Percentiles rank a stretch among this genome's conserved stretches.
phyloP scores from a whole-genome alignment of 2,113 vertebrate species.

The Thymallus thymallus region DNA sequence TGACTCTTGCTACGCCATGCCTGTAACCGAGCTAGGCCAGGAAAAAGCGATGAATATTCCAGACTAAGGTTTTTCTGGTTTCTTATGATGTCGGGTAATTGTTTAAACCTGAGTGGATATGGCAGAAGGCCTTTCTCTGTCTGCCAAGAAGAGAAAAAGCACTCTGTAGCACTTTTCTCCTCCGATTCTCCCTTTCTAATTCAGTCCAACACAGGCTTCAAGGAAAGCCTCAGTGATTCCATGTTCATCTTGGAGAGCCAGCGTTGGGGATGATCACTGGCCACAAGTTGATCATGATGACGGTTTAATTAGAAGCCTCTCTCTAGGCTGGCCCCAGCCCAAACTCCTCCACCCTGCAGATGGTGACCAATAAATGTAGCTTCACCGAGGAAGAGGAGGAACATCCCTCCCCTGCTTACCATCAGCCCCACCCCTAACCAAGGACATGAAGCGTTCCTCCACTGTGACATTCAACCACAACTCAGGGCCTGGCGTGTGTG shows the following conservation, averaged over 20 bases:
- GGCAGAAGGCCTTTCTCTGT: conserved; percentile 57
- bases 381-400: conserved; percentile 65
- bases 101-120: conserved; percentile 79
- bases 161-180: conserved; percentile 48
- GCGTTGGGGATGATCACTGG: conserved; percentile 71
- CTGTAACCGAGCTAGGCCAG: conserved; percentile 41
- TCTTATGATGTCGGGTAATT: conserved; percentile 74
- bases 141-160: conserved; percentile 53
- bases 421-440: conserved; percentile 62
- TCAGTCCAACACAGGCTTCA: conserved; percentile 64
- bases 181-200: conserved; percentile 67
- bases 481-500: conserved; percentile 10
- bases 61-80: conserved; percentile 60
- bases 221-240: conserved; percentile 69
- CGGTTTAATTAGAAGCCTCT: conserved; percentile 83
- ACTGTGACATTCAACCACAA: conserved; percentile 49
- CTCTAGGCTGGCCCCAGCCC: conserved; percentile 69
- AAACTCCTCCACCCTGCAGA: conserved; percentile 80
- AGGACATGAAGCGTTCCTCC: conserved; percentile 62
- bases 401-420: conserved; percentile 55
- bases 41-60: conserved; percentile 44
- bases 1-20: conserved; percentile 57
- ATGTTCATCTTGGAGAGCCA: conserved; percentile 71
- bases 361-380: conserved; percentile 81
- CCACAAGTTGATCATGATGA: conserved; percentile 81